phyloP scores from a whole-genome alignment of 2,888 invertebrate species.

The Griposia aprilina region DNA sequence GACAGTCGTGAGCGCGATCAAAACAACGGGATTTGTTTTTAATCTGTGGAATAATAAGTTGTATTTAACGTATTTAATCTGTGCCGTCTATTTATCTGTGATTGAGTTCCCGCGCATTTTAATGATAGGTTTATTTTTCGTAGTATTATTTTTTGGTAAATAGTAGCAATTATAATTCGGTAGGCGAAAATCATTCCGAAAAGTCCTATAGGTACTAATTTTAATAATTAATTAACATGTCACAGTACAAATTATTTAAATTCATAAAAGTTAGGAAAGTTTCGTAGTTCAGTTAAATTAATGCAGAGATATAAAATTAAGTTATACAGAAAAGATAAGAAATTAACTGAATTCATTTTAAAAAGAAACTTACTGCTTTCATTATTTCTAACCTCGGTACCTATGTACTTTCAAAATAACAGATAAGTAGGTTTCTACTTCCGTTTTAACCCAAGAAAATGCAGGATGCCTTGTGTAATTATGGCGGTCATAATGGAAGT shows the following conservation, averaged over 20 bases:
- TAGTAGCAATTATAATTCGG: slow-evolving; percentile 16
- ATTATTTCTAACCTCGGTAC: not conserved
- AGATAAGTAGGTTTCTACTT: not conserved
- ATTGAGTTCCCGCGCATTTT: slow-evolving; percentile 34
- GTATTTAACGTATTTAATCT: slow-evolving; percentile 6
- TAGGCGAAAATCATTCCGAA: not conserved
- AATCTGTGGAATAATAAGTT: slow-evolving; percentile 31
- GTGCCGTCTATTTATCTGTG: slow-evolving; percentile 36
- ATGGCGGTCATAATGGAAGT: not conserved
- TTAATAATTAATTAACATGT: not conserved
- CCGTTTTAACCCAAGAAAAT: not conserved
- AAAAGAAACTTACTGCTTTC: not conserved
- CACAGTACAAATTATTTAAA: not conserved
- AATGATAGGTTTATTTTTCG: slow-evolving; percentile 14
- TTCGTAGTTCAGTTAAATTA: not conserved
- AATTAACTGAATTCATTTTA: not conserved
- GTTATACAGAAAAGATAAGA: not conserved
- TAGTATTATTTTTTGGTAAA: slow-evolving; percentile 1
- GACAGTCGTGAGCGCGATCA: slow-evolving; percentile 48
- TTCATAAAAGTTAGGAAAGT: not conserved
- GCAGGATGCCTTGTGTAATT: not conserved
- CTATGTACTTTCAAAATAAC: not conserved
- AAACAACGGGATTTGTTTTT: slow-evolving; percentile 36
- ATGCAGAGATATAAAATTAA: not conserved
- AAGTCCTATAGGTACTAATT: not conserved